phyloP scores from a whole-genome alignment of 2,888 invertebrate species.

The Conops quadrifasciatus region DNA sequence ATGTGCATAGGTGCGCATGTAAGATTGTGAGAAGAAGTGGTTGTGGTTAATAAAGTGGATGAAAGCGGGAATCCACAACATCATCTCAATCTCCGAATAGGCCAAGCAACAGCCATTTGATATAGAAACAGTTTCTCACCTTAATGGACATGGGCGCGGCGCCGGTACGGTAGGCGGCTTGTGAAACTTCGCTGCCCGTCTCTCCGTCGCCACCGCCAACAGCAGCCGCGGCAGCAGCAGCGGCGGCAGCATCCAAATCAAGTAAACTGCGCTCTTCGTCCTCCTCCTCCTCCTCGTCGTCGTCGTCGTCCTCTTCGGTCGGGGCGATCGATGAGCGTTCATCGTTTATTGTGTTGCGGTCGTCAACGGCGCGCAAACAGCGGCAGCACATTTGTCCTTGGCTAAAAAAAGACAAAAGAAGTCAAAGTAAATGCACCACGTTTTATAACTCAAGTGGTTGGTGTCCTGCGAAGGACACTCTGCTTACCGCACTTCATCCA shows the following conservation, averaged over 20 bases:
- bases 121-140: slow-evolving; percentile 66
- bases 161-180: slow-evolving; percentile 52
- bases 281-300: slow-evolving; percentile 67
- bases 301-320: slow-evolving; percentile 68
- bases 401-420: slow-evolving; percentile 65
- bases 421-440: neutral
- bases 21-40: slow-evolving; percentile 23
- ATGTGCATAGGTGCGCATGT: neutral
- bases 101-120: slow-evolving; percentile 50
- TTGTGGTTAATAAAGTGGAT: slow-evolving; percentile 6
- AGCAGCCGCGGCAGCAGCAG: no score
- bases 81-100: slow-evolving; percentile 48
- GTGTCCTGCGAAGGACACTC: neutral
- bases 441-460: neutral
- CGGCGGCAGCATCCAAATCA: slow-evolving; percentile 46
- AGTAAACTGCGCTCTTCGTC: slow-evolving; percentile 70
- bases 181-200: slow-evolving; percentile 54
- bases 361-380: slow-evolving; percentile 76
- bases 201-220: slow-evolving; percentile 52
- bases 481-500: slow-evolving; percentile 83
- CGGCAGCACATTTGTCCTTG: slow-evolving; percentile 85
- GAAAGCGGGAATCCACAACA: neutral
- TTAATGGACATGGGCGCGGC: slow-evolving; percentile 68
- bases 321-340: slow-evolving; percentile 71
- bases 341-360: slow-evolving; percentile 65